phyloP scores from a whole-genome alignment of 2,113 vertebrate species.

The Pelobates fuscus region DNA sequence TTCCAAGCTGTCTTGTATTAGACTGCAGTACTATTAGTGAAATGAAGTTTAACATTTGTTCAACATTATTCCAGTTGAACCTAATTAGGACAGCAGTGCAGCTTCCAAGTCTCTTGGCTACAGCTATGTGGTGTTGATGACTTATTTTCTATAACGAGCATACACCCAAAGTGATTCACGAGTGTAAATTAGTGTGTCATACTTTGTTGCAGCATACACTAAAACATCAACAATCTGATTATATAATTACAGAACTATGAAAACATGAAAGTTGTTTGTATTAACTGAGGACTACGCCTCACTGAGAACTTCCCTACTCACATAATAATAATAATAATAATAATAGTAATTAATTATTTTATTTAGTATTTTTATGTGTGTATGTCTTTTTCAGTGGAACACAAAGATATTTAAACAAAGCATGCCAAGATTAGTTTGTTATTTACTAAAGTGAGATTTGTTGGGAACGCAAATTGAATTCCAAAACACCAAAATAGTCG shows the following conservation, averaged over 20 bases:
- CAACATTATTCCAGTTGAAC: no score
- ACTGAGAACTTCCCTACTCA: background rate
- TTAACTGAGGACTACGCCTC: background rate
- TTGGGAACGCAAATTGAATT: no score
- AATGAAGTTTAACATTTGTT: no score
- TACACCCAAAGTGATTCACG: conserved; percentile 1
- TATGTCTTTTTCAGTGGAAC: no score
- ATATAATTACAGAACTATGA: background rate
- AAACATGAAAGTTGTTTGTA: background rate
- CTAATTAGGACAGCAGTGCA: background rate
- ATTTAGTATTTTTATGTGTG: background rate
- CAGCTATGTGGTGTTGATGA: background rate
- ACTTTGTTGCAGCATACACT: conserved; percentile 19
- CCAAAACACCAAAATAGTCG: no score
- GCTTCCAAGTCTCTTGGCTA: background rate
- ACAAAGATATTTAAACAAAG: no score
- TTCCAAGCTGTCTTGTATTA: no score
- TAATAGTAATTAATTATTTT: background rate
- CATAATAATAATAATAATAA: background rate
- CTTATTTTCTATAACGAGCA: background rate
- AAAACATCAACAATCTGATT: background rate
- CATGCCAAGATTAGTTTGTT: no score
- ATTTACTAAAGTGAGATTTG: no score
- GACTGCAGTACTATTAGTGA: no score
- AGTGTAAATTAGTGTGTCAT: background rate